Conservation (phyloP, 2,888 invertebrate species). For the Epirrhoe tristata region DNA sequence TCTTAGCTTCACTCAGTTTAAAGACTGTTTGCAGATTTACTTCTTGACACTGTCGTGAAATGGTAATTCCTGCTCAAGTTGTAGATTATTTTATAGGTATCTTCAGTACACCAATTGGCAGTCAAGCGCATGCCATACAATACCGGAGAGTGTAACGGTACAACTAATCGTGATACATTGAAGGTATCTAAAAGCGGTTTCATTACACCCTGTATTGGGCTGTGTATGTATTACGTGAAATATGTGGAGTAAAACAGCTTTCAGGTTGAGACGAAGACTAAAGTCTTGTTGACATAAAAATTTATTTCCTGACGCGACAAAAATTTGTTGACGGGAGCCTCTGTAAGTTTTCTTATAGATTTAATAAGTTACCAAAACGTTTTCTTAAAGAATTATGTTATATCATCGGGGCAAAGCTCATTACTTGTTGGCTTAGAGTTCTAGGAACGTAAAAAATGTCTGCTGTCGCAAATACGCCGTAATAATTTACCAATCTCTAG, state of each 20-base stretch:
- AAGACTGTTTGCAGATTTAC: not conserved
- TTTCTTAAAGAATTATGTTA: slow-evolving; percentile 51
- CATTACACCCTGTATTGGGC: slow-evolving; percentile 15
- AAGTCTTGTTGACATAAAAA: slow-evolving; percentile 23
- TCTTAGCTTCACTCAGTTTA: not conserved
- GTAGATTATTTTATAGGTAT: slow-evolving; percentile 13
- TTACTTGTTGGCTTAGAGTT: slow-evolving; percentile 60
- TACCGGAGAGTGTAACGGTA: slow-evolving; percentile 3
- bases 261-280: slow-evolving; percentile 51
- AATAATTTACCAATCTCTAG: slow-evolving; percentile 80
- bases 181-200: not conserved
- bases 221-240: slow-evolving; percentile 15
- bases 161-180: not conserved
- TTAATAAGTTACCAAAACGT: slow-evolving; percentile 39
- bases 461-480: slow-evolving; percentile 58
- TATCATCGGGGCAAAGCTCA: slow-evolving; percentile 58
- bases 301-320: slow-evolving; percentile 5
- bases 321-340: slow-evolving; percentile 17
- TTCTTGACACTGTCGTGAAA: not conserved
- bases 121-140: slow-evolving; percentile 11
- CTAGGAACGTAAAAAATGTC: slow-evolving; percentile 67
- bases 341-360: slow-evolving; percentile 13
- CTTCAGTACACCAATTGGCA: slow-evolving; percentile 18
- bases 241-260: slow-evolving; percentile 11
- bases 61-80: slow-evolving; percentile 18